Evolutionary conservation across 2,113 vertebrate species (phyloP).

Genomic region (Myotis yumanensis): DNA sequence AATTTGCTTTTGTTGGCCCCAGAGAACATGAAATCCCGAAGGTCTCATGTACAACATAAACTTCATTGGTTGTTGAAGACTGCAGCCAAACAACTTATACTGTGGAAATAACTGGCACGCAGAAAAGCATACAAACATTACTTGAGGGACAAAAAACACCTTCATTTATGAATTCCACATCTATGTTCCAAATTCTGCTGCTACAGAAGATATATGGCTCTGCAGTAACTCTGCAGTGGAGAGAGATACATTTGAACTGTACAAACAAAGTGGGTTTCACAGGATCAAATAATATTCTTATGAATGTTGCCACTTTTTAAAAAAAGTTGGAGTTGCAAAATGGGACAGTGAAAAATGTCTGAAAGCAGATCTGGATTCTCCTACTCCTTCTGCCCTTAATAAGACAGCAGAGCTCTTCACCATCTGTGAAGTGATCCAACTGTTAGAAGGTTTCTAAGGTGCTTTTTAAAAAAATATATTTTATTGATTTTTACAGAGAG

Average conservation of each 20-base stretch:
- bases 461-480: background rate
- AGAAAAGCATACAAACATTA: constrained; percentile 3
- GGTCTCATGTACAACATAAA: constrained; percentile 9
- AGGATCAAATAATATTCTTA: background rate
- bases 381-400: background rate
- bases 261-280: background rate
- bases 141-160: background rate
- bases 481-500: too few species aligned
- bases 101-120: constrained; percentile 14
- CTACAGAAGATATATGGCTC: background rate
- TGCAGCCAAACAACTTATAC: constrained; percentile 22
- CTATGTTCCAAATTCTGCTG: constrained; percentile 38
- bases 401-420: background rate
- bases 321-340: background rate
- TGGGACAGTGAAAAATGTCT: background rate
- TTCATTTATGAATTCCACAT: constrained; percentile 26
- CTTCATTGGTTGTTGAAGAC: constrained; percentile 39
- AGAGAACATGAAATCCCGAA: background rate
- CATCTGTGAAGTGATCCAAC: background rate
- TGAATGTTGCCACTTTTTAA: background rate
- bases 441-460: background rate
- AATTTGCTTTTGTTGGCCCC: constrained; percentile 45
- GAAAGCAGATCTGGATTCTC: background rate
- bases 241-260: background rate
- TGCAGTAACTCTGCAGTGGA: background rate